Conservation (phyloP, 2,797 vertebrate species). For the Sebastes ruberrimus region DNA sequence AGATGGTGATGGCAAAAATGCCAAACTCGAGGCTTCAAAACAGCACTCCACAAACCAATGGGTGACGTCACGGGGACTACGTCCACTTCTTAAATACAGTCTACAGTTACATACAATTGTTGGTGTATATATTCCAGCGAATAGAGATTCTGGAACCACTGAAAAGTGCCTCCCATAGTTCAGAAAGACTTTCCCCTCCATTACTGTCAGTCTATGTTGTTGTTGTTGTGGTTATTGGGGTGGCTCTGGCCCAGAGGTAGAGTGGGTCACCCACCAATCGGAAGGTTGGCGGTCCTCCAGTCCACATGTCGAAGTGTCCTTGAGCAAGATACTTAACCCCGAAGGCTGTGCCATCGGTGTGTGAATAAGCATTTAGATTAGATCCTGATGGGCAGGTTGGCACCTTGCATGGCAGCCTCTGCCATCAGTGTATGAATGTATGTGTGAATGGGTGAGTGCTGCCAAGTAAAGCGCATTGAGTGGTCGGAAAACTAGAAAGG, state of each 20-base stretch:
- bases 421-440: background rate
- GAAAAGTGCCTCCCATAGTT: background rate
- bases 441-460: background rate
- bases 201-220: constrained; percentile 30
- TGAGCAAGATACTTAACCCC: background rate
- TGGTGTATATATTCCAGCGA: background rate
- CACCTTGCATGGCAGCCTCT: background rate
- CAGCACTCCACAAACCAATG: no score
- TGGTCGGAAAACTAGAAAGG: background rate
- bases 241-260: background rate
- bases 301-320: background rate
- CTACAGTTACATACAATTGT: background rate
- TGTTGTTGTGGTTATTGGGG: background rate
- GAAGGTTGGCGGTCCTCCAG: background rate
- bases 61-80: no score
- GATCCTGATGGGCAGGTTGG: background rate
- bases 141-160: constrained; percentile 4
- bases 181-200: constrained; percentile 5
- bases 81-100: background rate
- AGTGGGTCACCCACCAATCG: no score
- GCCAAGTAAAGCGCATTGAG: background rate
- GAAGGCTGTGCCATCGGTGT: background rate
- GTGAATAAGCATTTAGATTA: background rate
- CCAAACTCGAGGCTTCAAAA: background rate
- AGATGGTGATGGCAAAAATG: background rate